These are phyloP conservation scores for Lerista edwardsae DNA, from an alignment of 2,797 vertebrate species.

Conservation along the genomic window DNA sequence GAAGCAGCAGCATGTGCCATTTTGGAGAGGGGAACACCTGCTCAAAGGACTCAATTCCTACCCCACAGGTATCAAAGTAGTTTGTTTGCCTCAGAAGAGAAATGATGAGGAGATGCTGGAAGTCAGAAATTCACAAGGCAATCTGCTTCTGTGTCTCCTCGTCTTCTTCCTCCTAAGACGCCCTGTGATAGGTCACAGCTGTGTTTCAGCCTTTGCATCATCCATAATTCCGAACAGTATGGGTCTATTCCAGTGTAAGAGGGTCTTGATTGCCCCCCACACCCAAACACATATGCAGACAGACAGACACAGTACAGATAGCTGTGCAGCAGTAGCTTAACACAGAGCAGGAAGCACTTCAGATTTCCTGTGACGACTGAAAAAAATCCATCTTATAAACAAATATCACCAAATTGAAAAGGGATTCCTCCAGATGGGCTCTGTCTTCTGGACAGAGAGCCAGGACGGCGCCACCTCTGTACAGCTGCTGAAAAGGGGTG, in stretches of 20 bases:
- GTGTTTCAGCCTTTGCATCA: slow-evolving; percentile 72
- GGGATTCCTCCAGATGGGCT: slow-evolving; percentile 71
- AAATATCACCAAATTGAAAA: slow-evolving; percentile 64
- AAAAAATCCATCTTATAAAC: slow-evolving; percentile 63
- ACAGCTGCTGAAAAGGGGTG: slow-evolving; percentile 50
- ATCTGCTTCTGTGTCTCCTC: slow-evolving; percentile 53
- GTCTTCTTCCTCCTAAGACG: slow-evolving; percentile 52
- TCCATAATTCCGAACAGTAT: slow-evolving; percentile 53
- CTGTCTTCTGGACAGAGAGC: slow-evolving; percentile 72
- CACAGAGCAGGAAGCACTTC: slow-evolving; percentile 55
- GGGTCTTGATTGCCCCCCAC: slow-evolving; percentile 1
- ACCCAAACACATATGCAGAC: background rate
- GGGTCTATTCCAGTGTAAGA: slow-evolving; percentile 20
- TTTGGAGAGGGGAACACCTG: slow-evolving; percentile 60
- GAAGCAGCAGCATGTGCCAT: slow-evolving; percentile 98
- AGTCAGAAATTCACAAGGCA: slow-evolving; percentile 65
- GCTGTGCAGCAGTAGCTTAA: slow-evolving; percentile 52
- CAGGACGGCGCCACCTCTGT: slow-evolving; percentile 77
- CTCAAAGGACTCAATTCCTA: slow-evolving; percentile 52
- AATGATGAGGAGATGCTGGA: slow-evolving; percentile 40
- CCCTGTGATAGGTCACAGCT: slow-evolving; percentile 69
- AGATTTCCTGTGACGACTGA: slow-evolving; percentile 65
- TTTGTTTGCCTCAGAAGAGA: slow-evolving; percentile 68
- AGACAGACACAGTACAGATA: background rate
- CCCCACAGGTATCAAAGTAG: slow-evolving; percentile 67